A percentile compares a stretch with the other conserved stretches of the same genome.
Conservation (phyloP, 2,888 invertebrate genomes). For the Spialia ferax region DNA sequence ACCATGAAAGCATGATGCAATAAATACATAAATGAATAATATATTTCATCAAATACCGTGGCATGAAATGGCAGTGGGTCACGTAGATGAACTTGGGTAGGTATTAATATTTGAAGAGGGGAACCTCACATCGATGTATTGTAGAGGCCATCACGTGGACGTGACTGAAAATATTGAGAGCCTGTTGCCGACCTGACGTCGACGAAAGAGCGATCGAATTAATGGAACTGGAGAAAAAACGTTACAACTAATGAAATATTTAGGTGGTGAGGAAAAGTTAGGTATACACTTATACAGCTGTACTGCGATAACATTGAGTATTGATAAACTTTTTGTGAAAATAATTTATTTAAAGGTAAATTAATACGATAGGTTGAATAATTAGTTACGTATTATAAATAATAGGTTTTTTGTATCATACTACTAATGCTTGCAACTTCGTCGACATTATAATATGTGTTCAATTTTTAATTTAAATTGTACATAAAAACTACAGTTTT, state of each 20-base stretch:
- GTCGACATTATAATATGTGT: too few species aligned
- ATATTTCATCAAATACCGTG: background rate
- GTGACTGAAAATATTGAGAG: conserved; percentile 37
- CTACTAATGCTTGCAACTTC: too few species aligned
- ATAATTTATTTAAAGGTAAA: too few species aligned
- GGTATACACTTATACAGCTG: too few species aligned
- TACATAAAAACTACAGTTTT: too few species aligned
- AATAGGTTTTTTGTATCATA: too few species aligned
- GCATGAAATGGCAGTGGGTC: conserved; percentile 15
- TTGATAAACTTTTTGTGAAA: background rate
- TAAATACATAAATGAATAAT: too few species aligned
- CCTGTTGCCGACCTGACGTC: conserved; percentile 1
- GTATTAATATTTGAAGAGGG: conserved; percentile 39
- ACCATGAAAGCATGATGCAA: too few species aligned
- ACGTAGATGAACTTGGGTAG: conserved; percentile 29
- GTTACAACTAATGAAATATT: background rate
- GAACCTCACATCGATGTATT: conserved; percentile 29
- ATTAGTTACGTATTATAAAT: too few species aligned
- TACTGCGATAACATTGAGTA: background rate
- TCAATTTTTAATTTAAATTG: too few species aligned
- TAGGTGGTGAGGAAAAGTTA: too few species aligned
- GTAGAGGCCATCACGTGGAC: conserved; percentile 31
- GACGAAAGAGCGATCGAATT: background rate
- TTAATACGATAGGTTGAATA: too few species aligned
- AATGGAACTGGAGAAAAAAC: background rate